Evolutionary conservation across 2,888 invertebrate genomes (phyloP).

Genomic region (Rhogogaster chlorosoma): DNA sequence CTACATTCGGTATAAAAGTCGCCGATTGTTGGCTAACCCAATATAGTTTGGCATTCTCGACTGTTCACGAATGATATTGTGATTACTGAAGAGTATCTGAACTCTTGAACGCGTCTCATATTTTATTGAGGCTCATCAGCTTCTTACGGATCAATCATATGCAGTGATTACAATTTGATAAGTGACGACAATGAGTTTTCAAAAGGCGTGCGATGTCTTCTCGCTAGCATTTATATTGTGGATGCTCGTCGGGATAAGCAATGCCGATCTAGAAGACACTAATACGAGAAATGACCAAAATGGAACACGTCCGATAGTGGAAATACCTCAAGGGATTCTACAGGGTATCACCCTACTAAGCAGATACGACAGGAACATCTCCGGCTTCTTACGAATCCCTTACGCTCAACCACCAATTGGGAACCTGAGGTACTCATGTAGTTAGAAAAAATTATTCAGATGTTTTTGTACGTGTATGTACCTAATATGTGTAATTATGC

Average conservation of each 20-base stretch:
- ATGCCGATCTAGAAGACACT: neutral
- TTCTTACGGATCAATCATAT: neutral
- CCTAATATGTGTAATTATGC: too few species aligned
- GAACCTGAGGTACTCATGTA: constrained; percentile 53
- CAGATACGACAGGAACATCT: constrained; percentile 42
- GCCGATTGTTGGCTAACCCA: too few species aligned
- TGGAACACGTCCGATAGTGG: neutral
- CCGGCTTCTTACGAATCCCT: constrained; percentile 60
- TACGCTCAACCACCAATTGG: constrained; percentile 60
- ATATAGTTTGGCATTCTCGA: too few species aligned
- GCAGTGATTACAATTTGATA: neutral
- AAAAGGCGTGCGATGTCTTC: neutral
- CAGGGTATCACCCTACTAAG: neutral
- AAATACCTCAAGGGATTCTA: neutral
- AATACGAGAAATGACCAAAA: neutral
- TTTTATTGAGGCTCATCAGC: neutral
- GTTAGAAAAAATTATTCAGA: too few species aligned
- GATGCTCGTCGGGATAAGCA: neutral
- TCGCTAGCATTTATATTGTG: neutral
- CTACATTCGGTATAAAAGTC: too few species aligned
- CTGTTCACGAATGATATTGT: too few species aligned
- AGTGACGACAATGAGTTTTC: neutral
- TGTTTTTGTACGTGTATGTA: too few species aligned
- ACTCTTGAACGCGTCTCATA: too few species aligned
- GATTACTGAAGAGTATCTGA: too few species aligned